Conservation (phyloP, 2,113 vertebrate species). For the Rhipidura dahli region DNA sequence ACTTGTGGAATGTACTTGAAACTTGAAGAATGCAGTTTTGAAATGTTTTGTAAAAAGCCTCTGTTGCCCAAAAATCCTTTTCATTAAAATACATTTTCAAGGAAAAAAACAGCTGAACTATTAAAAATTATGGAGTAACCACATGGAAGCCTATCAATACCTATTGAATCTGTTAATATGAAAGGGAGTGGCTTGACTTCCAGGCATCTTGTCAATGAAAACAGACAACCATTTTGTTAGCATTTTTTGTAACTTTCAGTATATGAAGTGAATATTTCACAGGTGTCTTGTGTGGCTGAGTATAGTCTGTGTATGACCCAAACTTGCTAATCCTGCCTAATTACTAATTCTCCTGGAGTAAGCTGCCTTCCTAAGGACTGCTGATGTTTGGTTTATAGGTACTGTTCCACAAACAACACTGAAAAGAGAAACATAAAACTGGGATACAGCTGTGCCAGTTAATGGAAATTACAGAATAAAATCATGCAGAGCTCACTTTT, state of each 20-base stretch:
- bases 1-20: not conserved
- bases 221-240: not conserved
- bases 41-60: not conserved
- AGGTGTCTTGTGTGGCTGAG: rapidly evolving
- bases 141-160: not conserved
- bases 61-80: not conserved
- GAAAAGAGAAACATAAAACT: not conserved
- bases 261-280: not conserved
- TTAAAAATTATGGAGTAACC: not conserved
- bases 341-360: not conserved
- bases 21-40: not conserved
- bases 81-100: not conserved
- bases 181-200: not conserved
- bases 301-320: not conserved
- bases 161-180: not conserved
- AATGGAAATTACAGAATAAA: not conserved
- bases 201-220: not conserved
- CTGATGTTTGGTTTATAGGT: not conserved
- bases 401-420: not conserved
- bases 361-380: no score
- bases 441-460: not conserved
- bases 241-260: not conserved
- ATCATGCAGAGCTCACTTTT: not conserved
- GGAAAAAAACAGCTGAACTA: not conserved
- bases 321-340: not conserved